Conservation (phyloP, 2,888 invertebrate genomes). For the Ctenicera cuprea region DNA sequence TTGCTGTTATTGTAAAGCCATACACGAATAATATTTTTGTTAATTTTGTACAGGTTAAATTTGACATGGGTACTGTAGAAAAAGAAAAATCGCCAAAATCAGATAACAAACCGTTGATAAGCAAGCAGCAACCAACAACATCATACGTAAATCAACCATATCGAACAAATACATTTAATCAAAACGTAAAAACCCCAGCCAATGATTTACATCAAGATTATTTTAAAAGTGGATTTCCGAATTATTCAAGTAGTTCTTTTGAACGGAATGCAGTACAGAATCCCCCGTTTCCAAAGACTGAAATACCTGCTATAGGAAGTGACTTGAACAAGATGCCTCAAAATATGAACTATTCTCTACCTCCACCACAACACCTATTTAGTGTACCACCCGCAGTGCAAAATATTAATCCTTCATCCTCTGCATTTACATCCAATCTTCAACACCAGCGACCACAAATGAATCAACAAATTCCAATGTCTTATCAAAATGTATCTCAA, state of each 20-base stretch:
- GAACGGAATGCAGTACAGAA: slow-evolving; percentile 49
- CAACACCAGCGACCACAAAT: slow-evolving; percentile 39
- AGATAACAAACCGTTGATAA: slow-evolving; percentile 44
- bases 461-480: slow-evolving; percentile 36
- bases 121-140: slow-evolving; percentile 47
- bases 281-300: slow-evolving; percentile 50
- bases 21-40: neutral
- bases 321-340: slow-evolving; percentile 52
- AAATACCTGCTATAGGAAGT: slow-evolving; percentile 43
- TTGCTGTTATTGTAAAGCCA: neutral
- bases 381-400: slow-evolving; percentile 38
- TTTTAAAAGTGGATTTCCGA: slow-evolving; percentile 46
- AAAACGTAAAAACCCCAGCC: slow-evolving; percentile 41
- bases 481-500: slow-evolving; percentile 42
- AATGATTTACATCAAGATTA: slow-evolving; percentile 47
- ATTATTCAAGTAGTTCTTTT: slow-evolving; percentile 44
- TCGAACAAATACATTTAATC: slow-evolving; percentile 51
- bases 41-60: slow-evolving; percentile 66
- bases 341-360: slow-evolving; percentile 51
- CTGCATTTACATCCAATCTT: slow-evolving; percentile 26
- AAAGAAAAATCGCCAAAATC: slow-evolving; percentile 62
- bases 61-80: slow-evolving; percentile 65
- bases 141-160: slow-evolving; percentile 56
- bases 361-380: slow-evolving; percentile 43
- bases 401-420: slow-evolving; percentile 19